phyloP scores from a whole-genome alignment of 2,113 vertebrate species.

The Lota lota region DNA sequence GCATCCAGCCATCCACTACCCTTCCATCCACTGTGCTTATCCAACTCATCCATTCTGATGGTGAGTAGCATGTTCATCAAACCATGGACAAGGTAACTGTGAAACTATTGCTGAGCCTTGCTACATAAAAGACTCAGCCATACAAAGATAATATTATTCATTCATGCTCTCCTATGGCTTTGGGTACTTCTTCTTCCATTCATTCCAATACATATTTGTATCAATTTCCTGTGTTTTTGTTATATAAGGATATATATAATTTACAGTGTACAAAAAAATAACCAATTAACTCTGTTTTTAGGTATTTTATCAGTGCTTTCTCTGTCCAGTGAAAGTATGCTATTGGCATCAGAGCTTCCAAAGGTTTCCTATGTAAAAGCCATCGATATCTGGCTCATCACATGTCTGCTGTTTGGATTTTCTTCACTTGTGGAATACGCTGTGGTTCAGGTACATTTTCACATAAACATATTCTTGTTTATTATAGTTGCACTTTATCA shows the following conservation, averaged over 20 bases:
- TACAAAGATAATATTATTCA: neutral
- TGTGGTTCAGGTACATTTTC: conserved; percentile 80
- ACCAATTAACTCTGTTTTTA: conserved; percentile 48
- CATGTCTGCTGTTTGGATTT: conserved; percentile 93
- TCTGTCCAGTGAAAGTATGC: conserved; percentile 92
- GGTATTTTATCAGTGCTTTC: conserved; percentile 96
- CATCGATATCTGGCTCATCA: conserved; percentile 94
- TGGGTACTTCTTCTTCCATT: too few species aligned
- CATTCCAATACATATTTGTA: too few species aligned
- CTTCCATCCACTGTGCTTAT: neutral
- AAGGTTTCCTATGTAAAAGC: conserved; percentile 98
- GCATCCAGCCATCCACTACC: conserved; percentile 33
- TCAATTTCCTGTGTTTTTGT: too few species aligned
- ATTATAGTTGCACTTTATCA: too few species aligned
- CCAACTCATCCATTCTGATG: neutral
- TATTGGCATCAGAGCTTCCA: conserved; percentile 89
- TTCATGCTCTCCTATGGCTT: neutral
- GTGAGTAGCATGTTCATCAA: conserved; percentile 4
- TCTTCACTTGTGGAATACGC: conserved; percentile 93
- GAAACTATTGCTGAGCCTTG: neutral
- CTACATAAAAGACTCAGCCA: neutral
- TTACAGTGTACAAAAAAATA: neutral
- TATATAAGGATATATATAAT: too few species aligned
- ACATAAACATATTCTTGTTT: conserved; percentile 1
- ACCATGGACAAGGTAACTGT: neutral